Conservation (phyloP, 2,888 invertebrate species). For the Sphaeridia pumilis region DNA sequence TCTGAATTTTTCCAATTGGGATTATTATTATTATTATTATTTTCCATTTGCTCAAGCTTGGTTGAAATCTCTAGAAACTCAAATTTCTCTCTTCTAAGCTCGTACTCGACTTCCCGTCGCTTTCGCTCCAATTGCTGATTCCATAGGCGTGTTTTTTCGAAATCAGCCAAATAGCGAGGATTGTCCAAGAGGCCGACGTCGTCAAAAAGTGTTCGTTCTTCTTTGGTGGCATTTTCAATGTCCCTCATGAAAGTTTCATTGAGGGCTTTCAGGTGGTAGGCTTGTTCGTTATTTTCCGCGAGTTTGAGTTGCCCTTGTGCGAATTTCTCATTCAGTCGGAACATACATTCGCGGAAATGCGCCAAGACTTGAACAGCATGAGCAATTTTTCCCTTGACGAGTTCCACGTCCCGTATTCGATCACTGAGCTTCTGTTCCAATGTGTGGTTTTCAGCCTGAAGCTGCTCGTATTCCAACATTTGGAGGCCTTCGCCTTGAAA, state of each 20-base stretch:
- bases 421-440: slow-evolving; percentile 17
- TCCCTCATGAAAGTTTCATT: slow-evolving; percentile 8
- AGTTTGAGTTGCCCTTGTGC: slow-evolving; percentile 10
- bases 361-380: slow-evolving; percentile 23
- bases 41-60: too few relatives aligned
- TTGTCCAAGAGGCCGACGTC: slow-evolving; percentile 23
- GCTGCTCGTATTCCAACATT: slow-evolving; percentile 22
- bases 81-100: too few relatives aligned
- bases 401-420: slow-evolving; percentile 16
- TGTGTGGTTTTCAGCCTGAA: slow-evolving; percentile 19
- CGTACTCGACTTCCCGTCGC: too few relatives aligned
- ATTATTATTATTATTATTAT: too few relatives aligned
- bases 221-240: slow-evolving; percentile 7
- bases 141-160: too few relatives aligned
- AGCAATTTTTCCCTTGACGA: slow-evolving; percentile 19
- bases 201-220: slow-evolving; percentile 8
- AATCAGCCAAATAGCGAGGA: slow-evolving; percentile 16
- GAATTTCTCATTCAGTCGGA: slow-evolving; percentile 11
- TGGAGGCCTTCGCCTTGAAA: slow-evolving; percentile 22
- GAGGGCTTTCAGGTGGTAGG: slow-evolving; percentile 8
- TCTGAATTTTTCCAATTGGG: too few relatives aligned
- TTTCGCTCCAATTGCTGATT: too few relatives aligned
- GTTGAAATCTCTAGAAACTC: too few relatives aligned
- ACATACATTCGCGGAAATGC: slow-evolving; percentile 18
- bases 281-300: slow-evolving; percentile 13